Conservation (phyloP, 2,888 invertebrate genomes). For the Cheiracanthium punctorium region DNA sequence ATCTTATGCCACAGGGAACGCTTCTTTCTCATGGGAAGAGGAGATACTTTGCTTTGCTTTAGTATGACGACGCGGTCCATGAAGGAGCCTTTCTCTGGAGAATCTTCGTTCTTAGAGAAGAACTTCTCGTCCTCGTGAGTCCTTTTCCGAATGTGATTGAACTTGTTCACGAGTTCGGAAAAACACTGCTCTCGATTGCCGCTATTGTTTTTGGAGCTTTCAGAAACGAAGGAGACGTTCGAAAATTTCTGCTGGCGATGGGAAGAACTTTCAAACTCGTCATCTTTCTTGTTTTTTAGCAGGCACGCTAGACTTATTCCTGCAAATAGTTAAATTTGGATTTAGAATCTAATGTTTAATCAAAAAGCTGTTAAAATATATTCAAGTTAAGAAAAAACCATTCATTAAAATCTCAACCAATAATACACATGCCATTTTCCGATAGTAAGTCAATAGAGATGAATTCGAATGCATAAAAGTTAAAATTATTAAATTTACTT, state of each 20-base stretch:
- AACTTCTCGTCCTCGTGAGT: not conserved
- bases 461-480: too few species aligned
- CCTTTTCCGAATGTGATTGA: conserved; percentile 26
- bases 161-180: conserved; percentile 30
- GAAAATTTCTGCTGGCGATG: conserved; percentile 34
- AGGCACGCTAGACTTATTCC: conserved; percentile 48
- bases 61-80: conserved; percentile 9
- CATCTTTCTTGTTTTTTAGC: conserved; percentile 30
- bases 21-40: conserved; percentile 21
- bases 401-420: too few species aligned
- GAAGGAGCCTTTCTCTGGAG: conserved; percentile 7
- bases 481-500: too few species aligned
- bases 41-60: conserved; percentile 31
- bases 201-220: not conserved
- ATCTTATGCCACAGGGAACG: conserved; percentile 40
- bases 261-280: conserved; percentile 16
- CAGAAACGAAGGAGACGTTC: conserved; percentile 29
- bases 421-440: too few species aligned
- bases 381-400: too few species aligned
- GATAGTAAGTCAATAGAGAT: too few species aligned
- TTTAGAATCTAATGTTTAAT: not conserved
- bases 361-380: too few species aligned
- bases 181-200: not conserved
- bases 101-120: not conserved
- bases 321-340: not conserved